These are phyloP conservation scores for Calcarius lapponicus DNA, from an alignment of 2,797 vertebrate genomes.

Conservation along the genomic window DNA sequence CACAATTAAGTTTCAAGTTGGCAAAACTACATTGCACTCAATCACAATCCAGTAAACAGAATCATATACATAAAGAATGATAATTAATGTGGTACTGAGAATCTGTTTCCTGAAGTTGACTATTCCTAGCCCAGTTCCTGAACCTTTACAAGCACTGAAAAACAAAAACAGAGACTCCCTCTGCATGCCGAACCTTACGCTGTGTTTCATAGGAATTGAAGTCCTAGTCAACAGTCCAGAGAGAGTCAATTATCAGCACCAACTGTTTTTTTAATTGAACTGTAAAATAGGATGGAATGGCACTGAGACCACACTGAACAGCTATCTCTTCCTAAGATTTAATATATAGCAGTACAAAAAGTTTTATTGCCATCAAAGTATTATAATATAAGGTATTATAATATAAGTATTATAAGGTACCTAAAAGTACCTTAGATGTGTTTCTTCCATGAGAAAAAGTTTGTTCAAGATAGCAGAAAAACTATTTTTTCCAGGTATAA, in stretches of 20 bases:
- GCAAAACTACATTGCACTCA: not conserved
- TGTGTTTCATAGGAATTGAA: not conserved
- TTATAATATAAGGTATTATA: too few species aligned
- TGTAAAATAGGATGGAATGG: not conserved
- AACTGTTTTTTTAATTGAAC: not conserved
- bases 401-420: not conserved
- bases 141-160: not conserved
- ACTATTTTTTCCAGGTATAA: not conserved
- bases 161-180: not conserved
- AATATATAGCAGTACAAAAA: not conserved
- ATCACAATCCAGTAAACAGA: not conserved
- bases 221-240: not conserved
- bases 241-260: not conserved
- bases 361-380: not conserved
- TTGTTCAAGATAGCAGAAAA: not conserved
- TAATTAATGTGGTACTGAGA: not conserved
- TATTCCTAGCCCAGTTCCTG: not conserved
- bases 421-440: not conserved
- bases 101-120: not conserved
- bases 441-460: not conserved
- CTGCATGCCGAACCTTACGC: not conserved
- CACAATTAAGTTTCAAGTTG: not conserved
- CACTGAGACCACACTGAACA: not conserved
- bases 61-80: not conserved
- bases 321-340: not conserved